These are phyloP conservation scores for Orussus abietinus DNA, from an alignment of 1,140 invertebrate species.

Conservation along the genomic window DNA sequence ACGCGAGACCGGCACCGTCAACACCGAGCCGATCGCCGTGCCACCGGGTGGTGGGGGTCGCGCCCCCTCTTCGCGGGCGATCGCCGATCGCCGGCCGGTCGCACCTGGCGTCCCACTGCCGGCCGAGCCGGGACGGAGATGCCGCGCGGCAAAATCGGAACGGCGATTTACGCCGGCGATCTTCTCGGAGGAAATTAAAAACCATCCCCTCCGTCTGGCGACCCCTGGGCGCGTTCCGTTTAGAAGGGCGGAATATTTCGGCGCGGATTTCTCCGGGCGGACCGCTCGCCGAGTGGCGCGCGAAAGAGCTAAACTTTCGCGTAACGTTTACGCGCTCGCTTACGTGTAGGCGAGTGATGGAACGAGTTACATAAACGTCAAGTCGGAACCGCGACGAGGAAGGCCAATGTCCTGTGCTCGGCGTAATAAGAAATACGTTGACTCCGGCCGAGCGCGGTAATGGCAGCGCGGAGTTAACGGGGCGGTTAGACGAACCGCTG, in stretches of 20 bases:
- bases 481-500: conserved; percentile 7
- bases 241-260: too few relatives aligned
- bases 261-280: too few relatives aligned
- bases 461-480: conserved; percentile 20
- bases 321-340: conserved; percentile 24
- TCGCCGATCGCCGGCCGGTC: too few relatives aligned
- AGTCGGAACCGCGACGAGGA: conserved; percentile 32
- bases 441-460: conserved; percentile 5
- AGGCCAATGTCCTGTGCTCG: conserved; percentile 46
- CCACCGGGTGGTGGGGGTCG: too few relatives aligned
- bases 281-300: conserved; percentile 21
- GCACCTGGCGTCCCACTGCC: too few relatives aligned
- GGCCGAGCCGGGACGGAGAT: too few relatives aligned
- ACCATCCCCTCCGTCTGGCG: too few relatives aligned
- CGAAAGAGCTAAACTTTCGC: too few relatives aligned
- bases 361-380: conserved; percentile 40
- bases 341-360: conserved; percentile 19
- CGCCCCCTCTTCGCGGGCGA: too few relatives aligned
- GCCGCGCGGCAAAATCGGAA: conserved; percentile 16
- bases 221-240: too few relatives aligned
- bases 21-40: too few relatives aligned
- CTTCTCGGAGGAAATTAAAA: conserved; percentile 16
- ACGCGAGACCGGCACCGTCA: too few relatives aligned
- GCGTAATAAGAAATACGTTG: conserved; percentile 23
- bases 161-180: neutral